These are phyloP conservation scores for Nothura maculosa DNA, from an alignment of 2,797 vertebrate genomes.

Conservation along the genomic window DNA sequence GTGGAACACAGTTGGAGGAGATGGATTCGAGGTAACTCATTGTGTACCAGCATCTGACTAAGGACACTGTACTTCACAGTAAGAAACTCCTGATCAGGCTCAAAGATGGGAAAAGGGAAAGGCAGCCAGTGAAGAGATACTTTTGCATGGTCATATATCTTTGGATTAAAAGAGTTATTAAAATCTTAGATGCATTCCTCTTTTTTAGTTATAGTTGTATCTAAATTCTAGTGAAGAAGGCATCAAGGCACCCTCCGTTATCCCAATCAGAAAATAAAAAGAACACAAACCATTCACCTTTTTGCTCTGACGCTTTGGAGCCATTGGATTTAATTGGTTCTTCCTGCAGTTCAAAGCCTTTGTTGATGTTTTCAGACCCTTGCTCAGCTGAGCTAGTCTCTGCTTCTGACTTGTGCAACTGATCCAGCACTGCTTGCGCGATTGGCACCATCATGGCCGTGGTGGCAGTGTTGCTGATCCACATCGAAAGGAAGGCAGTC, in stretches of 20 bases:
- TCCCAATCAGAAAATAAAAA: not conserved
- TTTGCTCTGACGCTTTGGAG: conserved; percentile 4
- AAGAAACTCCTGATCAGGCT: not conserved
- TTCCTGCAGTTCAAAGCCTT: conserved; percentile 79
- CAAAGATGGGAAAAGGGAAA: not conserved
- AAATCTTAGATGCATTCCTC: not conserved
- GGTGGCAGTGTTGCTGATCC: conserved; percentile 97
- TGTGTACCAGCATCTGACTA: not conserved
- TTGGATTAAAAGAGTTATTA: conserved; percentile 34
- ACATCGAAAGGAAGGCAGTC: conserved; percentile 96
- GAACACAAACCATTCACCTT: conserved; percentile 17
- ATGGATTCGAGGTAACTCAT: not conserved
- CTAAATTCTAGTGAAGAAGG: not conserved
- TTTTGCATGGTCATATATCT: not conserved
- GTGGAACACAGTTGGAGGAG: not conserved
- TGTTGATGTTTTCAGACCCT: conserved; percentile 52
- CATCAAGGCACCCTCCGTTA: not conserved
- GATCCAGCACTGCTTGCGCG: conserved; percentile 87
- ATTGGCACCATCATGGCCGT: conserved; percentile 98
- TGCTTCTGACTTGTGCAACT: conserved; percentile 83
- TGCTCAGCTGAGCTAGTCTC: accelerated
- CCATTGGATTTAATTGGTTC: not conserved
- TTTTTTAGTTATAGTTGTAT: too few relatives aligned
- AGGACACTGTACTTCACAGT: not conserved
- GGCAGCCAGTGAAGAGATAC: not conserved